phyloP scores from a whole-genome alignment of 2,888 invertebrate genomes.

The Drosophila cyrtoloma region DNA sequence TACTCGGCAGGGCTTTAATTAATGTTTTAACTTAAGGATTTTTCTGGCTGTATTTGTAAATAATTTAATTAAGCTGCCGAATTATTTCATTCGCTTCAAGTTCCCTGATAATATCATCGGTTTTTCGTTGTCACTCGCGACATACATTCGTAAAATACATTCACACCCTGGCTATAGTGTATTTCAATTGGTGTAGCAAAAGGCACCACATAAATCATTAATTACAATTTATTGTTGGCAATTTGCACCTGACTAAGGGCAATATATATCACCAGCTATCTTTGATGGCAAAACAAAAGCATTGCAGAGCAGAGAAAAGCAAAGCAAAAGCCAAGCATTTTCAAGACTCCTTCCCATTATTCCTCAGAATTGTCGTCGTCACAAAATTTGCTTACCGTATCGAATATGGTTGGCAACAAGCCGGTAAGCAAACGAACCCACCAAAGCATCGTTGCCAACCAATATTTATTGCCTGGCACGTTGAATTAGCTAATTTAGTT shows the following conservation, averaged over 20 bases:
- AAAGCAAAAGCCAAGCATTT: not conserved
- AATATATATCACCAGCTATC: constrained; percentile 70
- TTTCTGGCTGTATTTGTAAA: not conserved
- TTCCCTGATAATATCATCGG: too few relatives aligned
- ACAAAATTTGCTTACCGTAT: constrained; percentile 62
- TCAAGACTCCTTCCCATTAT: constrained; percentile 3
- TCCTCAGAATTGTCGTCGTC: not conserved
- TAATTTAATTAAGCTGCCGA: not conserved
- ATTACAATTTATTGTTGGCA: constrained; percentile 77
- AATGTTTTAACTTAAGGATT: not conserved
- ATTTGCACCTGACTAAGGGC: constrained; percentile 72
- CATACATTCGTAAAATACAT: too few relatives aligned
- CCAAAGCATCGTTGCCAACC: constrained; percentile 55
- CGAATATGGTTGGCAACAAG: constrained; percentile 21
- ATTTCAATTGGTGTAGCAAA: constrained; percentile 8
- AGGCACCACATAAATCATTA: constrained; percentile 69
- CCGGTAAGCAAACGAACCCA: constrained; percentile 4
- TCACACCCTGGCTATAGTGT: constrained; percentile 20
- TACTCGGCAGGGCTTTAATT: not conserved
- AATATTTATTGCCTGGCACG: constrained; percentile 63
- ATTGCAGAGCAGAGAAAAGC: not conserved
- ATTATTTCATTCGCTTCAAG: not conserved
- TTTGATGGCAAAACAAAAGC: constrained; percentile 32
- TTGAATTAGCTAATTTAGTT: constrained; percentile 37
- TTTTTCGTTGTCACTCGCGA: not conserved